Evolutionary conservation across 1,140 invertebrate genomes (phyloP).

Genomic region (Sipha flava): DNA sequence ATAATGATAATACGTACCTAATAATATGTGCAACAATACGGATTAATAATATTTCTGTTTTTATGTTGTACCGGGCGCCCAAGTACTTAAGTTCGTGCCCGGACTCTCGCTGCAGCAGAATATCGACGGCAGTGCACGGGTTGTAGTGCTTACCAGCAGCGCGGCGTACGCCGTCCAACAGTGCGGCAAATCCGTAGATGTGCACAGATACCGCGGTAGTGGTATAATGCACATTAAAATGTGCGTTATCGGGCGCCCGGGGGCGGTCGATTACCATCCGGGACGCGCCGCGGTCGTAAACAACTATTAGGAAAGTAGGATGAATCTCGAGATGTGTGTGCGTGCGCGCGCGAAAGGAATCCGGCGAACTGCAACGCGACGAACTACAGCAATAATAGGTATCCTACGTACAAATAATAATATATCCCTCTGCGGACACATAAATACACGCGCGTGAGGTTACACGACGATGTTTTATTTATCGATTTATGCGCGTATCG

Average conservation of each 20-base stretch:
- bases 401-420: neutral
- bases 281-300: neutral
- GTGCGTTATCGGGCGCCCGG: neutral
- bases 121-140: no score
- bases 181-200: no score
- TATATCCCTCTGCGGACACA: neutral
- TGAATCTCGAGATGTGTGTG: neutral
- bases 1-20: no score
- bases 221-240: neutral
- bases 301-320: constrained; percentile 13
- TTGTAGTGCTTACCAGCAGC: no score
- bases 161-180: neutral
- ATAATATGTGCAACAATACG: no score
- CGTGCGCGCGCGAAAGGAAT: neutral
- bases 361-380: neutral
- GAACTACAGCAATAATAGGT: no score
- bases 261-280: neutral
- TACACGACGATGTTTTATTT: neutral
- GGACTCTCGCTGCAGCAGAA: no score
- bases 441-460: neutral
- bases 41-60: no score
- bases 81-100: no score
- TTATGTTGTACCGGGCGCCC: no score
- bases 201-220: neutral
- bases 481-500: neutral